Evolutionary conservation across 2,888 invertebrate genomes (phyloP).

Genomic region (Eristalis pertinax): DNA sequence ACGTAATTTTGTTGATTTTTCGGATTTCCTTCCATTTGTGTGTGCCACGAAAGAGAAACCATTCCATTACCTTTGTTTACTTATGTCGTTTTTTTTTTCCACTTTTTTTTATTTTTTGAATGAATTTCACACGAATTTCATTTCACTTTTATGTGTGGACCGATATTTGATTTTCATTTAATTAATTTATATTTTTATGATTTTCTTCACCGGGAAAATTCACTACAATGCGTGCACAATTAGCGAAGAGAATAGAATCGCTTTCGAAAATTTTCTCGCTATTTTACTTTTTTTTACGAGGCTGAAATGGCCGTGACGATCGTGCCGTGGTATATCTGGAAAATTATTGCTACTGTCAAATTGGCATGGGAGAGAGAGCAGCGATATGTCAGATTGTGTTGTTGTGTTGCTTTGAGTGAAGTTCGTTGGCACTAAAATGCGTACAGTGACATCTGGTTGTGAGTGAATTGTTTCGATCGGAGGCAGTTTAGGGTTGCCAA

Average conservation of each 20-base stretch:
- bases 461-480: slow-evolving; percentile 13
- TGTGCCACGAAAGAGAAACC: slow-evolving; percentile 19
- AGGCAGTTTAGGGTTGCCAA: slow-evolving; percentile 11
- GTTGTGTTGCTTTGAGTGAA: slow-evolving; percentile 2
- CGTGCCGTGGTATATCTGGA: slow-evolving; percentile 24
- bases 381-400: slow-evolving; percentile 36
- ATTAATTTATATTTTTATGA: slow-evolving; percentile 2
- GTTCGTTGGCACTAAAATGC: slow-evolving; percentile 21
- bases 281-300: not conserved
- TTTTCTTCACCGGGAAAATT: slow-evolving; percentile 18
- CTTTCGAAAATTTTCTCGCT: slow-evolving; percentile 18
- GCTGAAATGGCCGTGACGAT: slow-evolving; percentile 59
- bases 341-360: slow-evolving; percentile 44
- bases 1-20: slow-evolving; percentile 18
- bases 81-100: slow-evolving; percentile 13
- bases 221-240: slow-evolving; percentile 26
- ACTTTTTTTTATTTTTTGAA: not conserved
- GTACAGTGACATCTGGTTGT: slow-evolving; percentile 42
- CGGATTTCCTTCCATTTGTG: slow-evolving; percentile 62
- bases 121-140: slow-evolving; percentile 26
- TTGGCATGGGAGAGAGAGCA: not conserved
- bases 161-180: slow-evolving; percentile 31
- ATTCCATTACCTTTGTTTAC: slow-evolving; percentile 49
- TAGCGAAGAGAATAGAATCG: not conserved
- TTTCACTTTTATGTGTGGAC: not conserved